Evolutionary conservation across 2,888 invertebrate genomes (phyloP), one percentile per base, ranked within the genome.

Genomic region (Amblyjoppa fuscipennis): DNA sequence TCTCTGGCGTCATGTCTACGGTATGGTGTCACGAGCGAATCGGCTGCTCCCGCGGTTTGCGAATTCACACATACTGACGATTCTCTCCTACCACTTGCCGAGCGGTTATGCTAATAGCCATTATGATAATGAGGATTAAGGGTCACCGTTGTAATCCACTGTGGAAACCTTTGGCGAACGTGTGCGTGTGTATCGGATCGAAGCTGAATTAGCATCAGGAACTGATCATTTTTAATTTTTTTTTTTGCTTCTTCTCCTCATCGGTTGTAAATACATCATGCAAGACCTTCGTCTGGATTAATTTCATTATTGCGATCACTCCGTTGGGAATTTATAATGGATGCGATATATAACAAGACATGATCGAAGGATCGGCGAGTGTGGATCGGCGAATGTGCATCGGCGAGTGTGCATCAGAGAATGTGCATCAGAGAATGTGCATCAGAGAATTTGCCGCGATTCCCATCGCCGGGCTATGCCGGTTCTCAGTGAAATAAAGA

Each of bases 51-150:
- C 66, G 53, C 31, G 53, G n/a, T 53, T 76, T 49, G 53, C 77
- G 45, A 77, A 20, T 56, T 56, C 56, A 56, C 49, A 34, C 31
- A 31, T 53, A 28, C 16, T 6, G 71, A 11, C 45, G 45, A 45
- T 45, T 45, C 16, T 45, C 53, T 56, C 71, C 71, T 31, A 34
- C 31, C 51, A 71, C 9, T 28, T 53, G 13, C 16, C 13, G 45
- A 20, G 70, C 11, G 66, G 49, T 74, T 64, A 82, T 82, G 76
- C 64, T 77, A 77, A 82, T 82, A 31, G 45, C 31, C 53, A 68
- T 51, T 82, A 82, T 78, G 81, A 68, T 85, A 66, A 82, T 79
- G 38, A 79, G 85, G 70, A 85, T 82, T 75, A 75, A 71, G 75
- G 78, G 78, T 83, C 73, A 78, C 38, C 56, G 66, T 78, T 73